phyloP scores from a whole-genome alignment of 64 coral and sea anemone species.

The Montipora foliosa region DNA sequence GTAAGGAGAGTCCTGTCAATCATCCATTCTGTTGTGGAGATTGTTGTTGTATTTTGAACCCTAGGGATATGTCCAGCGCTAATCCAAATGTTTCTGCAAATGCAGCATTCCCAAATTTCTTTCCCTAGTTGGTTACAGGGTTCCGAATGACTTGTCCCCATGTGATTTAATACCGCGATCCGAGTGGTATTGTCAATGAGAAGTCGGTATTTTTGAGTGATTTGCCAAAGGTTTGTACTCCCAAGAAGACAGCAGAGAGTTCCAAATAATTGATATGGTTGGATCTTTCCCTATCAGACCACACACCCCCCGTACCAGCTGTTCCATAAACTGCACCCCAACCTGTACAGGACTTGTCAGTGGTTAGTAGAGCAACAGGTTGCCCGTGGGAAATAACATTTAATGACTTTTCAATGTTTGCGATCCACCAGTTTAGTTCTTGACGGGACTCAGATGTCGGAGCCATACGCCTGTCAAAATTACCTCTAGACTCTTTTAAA shows the following conservation, averaged over 20 bases:
- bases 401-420: background rate
- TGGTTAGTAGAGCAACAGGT: constrained; percentile 12
- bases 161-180: too few species aligned
- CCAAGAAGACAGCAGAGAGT: constrained; percentile 43
- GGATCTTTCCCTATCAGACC: constrained; percentile 17
- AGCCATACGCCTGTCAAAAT: background rate
- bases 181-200: constrained; percentile 10
- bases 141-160: too few species aligned
- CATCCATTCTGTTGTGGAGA: too few species aligned
- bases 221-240: constrained; percentile 36
- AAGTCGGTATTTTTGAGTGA: background rate
- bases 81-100: too few species aligned
- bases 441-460: background rate
- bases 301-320: constrained; percentile 19
- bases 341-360: constrained; percentile 56
- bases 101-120: too few species aligned
- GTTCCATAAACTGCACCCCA: constrained; percentile 54
- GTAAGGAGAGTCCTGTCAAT: too few species aligned
- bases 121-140: too few species aligned
- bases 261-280: constrained; percentile 67
- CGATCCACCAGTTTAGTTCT: background rate
- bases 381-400: constrained; percentile 52
- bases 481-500: background rate
- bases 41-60: too few species aligned
- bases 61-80: too few species aligned